phyloP scores from a whole-genome alignment of 1,140 invertebrate species.

The Oedothorax gibbosus region DNA sequence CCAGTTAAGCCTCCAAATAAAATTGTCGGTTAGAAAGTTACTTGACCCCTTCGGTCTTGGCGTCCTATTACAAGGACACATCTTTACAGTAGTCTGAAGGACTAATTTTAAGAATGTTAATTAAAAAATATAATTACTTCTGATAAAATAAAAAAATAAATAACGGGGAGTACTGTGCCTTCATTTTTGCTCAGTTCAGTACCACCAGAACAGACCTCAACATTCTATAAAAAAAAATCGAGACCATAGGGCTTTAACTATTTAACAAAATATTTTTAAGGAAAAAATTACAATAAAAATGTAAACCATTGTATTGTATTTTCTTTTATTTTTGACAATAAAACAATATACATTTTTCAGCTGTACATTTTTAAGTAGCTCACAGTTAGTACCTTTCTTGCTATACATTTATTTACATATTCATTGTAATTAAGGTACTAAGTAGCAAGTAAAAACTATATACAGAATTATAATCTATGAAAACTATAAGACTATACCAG shows the following conservation, averaged over 20 bases:
- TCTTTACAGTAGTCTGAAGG: no score
- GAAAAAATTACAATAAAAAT: neutral
- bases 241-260: neutral
- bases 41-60: no score
- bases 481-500: conserved; percentile 6
- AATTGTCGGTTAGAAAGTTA: no score
- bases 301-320: neutral
- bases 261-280: conserved; percentile 1
- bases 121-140: no score
- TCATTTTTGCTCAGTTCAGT: no score
- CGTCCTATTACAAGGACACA: no score
- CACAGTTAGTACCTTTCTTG: conserved; percentile 30
- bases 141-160: no score
- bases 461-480: conserved; percentile 10
- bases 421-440: conserved; percentile 43
- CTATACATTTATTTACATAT: conserved; percentile 46
- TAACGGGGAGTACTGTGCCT: no score
- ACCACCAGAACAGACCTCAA: no score
- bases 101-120: no score
- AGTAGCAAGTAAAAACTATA: conserved; percentile 39
- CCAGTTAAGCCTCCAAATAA: no score
- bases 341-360: conserved; percentile 51
- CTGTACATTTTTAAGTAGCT: conserved; percentile 47
- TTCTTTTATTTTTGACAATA: conserved; percentile 37
- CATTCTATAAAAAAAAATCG: no score